phyloP scores from a whole-genome alignment of 2,113 vertebrate species.

The Chamaea fasciata region DNA sequence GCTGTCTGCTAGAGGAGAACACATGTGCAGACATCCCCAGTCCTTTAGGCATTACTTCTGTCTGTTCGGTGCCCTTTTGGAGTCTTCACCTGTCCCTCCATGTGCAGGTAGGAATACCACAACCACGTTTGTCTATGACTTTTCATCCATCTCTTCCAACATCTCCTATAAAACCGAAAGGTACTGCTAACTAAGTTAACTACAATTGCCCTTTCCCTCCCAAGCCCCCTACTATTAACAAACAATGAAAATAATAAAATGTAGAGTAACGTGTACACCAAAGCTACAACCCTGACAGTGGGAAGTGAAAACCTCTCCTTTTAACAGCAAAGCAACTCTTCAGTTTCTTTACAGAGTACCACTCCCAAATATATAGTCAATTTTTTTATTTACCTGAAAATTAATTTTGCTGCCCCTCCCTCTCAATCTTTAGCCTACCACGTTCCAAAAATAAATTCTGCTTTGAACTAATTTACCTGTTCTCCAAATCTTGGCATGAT shows the following conservation, averaged over 20 bases:
- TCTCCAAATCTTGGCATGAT: background rate
- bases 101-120: background rate
- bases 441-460: background rate
- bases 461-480: background rate
- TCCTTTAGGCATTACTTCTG: background rate
- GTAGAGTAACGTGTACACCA: background rate
- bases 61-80: no score
- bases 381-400: background rate
- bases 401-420: background rate
- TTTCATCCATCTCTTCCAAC: background rate
- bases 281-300: background rate
- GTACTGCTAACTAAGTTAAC: background rate
- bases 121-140: fast-evolving
- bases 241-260: background rate
- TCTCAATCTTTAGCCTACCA: background rate
- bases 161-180: background rate
- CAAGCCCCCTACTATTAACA: background rate
- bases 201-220: background rate
- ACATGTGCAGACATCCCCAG: background rate
- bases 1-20: background rate
- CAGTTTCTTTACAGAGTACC: background rate
- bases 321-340: background rate
- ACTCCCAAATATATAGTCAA: fast-evolving
- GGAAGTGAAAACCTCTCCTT: background rate
- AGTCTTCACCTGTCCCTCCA: background rate